A percentile compares a stretch with the other conserved stretches of the same genome.
Evolutionary conservation across 1,140 invertebrate genomes (phyloP).

Genomic region (Ips nitidus): DNA sequence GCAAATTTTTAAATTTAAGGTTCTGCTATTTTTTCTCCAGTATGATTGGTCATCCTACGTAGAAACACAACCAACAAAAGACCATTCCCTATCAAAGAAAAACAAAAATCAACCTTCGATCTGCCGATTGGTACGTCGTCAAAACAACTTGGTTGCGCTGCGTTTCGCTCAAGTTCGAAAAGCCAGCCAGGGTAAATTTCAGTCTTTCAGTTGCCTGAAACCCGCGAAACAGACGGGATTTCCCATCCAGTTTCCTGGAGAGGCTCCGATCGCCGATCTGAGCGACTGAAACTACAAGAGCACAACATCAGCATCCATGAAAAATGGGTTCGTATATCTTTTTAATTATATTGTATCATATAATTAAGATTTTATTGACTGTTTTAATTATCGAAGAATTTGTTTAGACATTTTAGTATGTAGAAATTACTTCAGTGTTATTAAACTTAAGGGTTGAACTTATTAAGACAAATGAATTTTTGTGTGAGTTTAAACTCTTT

Average conservation of each 20-base stretch:
- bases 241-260: conserved; percentile 1
- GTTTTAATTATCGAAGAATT: not conserved
- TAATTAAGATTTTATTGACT: too few species aligned
- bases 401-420: not conserved
- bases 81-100: not conserved
- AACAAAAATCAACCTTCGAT: conserved; percentile 5
- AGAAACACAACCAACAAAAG: not conserved
- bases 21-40: not conserved
- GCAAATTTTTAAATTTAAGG: not conserved
- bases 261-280: conserved; percentile 12
- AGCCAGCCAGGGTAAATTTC: conserved; percentile 25
- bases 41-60: not conserved
- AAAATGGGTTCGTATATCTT: conserved; percentile 29
- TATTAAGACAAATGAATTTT: not conserved
- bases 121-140: conserved; percentile 14
- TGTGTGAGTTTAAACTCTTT: too few species aligned
- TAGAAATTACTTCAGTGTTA: not conserved
- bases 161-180: conserved; percentile 26
- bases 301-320: conserved; percentile 20
- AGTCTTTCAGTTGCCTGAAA: conserved; percentile 30
- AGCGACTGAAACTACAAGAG: conserved; percentile 8
- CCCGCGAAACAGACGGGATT: conserved; percentile 21
- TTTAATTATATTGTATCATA: not conserved
- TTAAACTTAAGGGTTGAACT: not conserved
- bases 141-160: conserved; percentile 26